These are phyloP conservation scores for Lepidothrix coronata DNA, from an alignment of 2,113 vertebrate species.

Conservation along the genomic window DNA sequence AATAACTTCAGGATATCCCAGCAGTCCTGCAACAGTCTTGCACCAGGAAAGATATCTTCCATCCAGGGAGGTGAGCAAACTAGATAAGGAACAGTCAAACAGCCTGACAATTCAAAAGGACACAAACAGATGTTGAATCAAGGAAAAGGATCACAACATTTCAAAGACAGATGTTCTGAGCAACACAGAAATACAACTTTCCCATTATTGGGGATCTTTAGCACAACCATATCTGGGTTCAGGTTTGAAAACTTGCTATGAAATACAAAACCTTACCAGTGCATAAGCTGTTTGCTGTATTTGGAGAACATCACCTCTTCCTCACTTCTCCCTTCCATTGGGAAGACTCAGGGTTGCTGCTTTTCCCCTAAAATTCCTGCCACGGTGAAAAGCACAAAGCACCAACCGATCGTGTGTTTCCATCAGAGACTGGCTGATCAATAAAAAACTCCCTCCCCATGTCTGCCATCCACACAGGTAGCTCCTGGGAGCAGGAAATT, in stretches of 20 bases:
- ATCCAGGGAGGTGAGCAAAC: not conserved
- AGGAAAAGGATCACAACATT: not conserved
- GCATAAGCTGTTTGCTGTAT: not conserved
- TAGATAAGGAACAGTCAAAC: not conserved
- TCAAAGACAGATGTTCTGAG: not conserved
- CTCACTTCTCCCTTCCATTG: not conserved
- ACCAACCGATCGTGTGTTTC: not conserved
- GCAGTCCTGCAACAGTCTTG: not conserved
- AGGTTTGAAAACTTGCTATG: not conserved
- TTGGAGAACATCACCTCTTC: not conserved
- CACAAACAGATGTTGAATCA: not conserved
- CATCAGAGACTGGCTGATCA: not conserved
- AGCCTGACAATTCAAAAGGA: not conserved
- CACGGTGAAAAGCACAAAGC: not conserved
- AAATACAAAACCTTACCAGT: not conserved
- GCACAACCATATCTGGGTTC: not conserved
- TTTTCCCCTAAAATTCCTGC: not conserved
- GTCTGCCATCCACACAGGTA: not conserved
- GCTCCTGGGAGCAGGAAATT: not conserved
- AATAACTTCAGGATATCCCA: not conserved
- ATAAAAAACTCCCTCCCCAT: not conserved
- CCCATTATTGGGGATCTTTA: rapidly evolving
- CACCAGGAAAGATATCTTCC: not conserved
- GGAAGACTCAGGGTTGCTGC: not conserved
- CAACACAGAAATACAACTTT: not conserved